Percentiles rank a stretch among this genome's conserved stretches.
Evolutionary conservation across 1,140 invertebrate species (phyloP).

Genomic region (Pollicipes pollicipes): DNA sequence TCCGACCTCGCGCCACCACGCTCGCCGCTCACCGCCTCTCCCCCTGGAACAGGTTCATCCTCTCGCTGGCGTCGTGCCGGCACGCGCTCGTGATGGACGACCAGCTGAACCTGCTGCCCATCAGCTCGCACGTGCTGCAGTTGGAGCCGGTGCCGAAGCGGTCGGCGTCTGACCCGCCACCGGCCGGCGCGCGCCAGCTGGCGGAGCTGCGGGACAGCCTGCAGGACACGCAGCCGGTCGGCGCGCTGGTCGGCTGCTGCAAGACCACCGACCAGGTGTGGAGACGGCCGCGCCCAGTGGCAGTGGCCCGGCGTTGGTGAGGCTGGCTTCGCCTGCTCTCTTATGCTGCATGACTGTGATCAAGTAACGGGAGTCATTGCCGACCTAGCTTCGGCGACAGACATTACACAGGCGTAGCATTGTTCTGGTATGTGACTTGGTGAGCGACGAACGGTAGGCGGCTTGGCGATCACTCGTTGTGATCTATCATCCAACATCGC

Average conservation of each 20-base stretch:
- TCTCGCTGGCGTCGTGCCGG: constrained; percentile 73
- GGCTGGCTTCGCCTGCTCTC: too few relatives aligned
- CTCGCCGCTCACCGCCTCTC: not conserved
- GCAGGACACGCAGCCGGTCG: constrained; percentile 75
- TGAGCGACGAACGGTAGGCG: too few relatives aligned
- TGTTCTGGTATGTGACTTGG: too few relatives aligned
- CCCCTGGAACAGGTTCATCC: constrained; percentile 46
- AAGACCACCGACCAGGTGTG: constrained; percentile 76
- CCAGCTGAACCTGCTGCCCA: constrained; percentile 72
- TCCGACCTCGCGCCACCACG: too few relatives aligned
- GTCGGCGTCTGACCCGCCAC: constrained; percentile 16
- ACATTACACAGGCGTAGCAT: too few relatives aligned
- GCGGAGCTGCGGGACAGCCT: constrained; percentile 52
- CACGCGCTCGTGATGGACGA: constrained; percentile 88
- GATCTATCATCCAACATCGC: too few relatives aligned
- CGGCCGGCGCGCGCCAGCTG: constrained; percentile 36
- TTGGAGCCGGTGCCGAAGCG: constrained; percentile 48
- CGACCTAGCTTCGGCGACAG: too few relatives aligned
- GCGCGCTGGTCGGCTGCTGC: constrained; percentile 72
- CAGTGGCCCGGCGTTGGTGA: too few relatives aligned
- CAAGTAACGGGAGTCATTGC: too few relatives aligned
- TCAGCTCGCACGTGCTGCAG: constrained; percentile 71
- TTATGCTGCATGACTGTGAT: too few relatives aligned
- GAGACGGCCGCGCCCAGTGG: too few relatives aligned
- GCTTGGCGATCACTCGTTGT: too few relatives aligned